Conservation (phyloP, 2,113 vertebrate species). For the Electrona antarctica region DNA sequence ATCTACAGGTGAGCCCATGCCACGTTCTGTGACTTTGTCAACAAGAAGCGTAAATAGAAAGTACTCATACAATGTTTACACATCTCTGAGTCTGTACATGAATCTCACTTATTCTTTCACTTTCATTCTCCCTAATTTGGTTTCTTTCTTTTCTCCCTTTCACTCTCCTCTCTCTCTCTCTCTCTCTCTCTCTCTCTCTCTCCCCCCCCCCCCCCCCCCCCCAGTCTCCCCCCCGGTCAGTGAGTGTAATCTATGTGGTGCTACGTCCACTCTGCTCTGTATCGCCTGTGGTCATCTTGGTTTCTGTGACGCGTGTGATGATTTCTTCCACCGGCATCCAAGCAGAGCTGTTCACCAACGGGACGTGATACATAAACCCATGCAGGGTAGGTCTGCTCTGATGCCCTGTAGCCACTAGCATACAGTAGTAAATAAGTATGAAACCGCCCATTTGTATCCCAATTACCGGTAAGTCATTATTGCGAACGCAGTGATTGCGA, state of each 20-base stretch:
- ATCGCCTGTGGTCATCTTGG: slow-evolving; percentile 45
- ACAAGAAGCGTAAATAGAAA: too few species aligned
- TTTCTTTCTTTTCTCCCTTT: not conserved
- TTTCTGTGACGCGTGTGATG: slow-evolving; percentile 73
- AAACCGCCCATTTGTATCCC: too few species aligned
- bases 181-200: not conserved
- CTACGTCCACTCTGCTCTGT: slow-evolving; percentile 49
- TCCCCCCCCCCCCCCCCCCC: not conserved
- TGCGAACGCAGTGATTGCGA: too few species aligned
- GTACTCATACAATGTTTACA: too few species aligned
- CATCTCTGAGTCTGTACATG: too few species aligned
- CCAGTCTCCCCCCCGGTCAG: slow-evolving; percentile 4
- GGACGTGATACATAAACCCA: slow-evolving; percentile 43
- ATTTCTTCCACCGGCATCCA: slow-evolving; percentile 72
- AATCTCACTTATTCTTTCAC: too few species aligned
- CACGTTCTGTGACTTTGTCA: not conserved
- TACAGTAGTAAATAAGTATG: not conserved
- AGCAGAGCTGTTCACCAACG: slow-evolving; percentile 69
- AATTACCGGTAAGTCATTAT: too few species aligned
- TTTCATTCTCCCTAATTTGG: too few species aligned
- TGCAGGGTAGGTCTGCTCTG: slow-evolving; percentile 26
- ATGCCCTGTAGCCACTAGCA: too few species aligned
- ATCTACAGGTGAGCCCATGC: slow-evolving; percentile 22
- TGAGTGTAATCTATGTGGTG: slow-evolving; percentile 66
- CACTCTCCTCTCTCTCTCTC: not conserved